Percentiles rank a stretch among this genome's conserved stretches.
phyloP scores from a whole-genome alignment of 2,888 invertebrate genomes.

The Crocallis elinguaria region DNA sequence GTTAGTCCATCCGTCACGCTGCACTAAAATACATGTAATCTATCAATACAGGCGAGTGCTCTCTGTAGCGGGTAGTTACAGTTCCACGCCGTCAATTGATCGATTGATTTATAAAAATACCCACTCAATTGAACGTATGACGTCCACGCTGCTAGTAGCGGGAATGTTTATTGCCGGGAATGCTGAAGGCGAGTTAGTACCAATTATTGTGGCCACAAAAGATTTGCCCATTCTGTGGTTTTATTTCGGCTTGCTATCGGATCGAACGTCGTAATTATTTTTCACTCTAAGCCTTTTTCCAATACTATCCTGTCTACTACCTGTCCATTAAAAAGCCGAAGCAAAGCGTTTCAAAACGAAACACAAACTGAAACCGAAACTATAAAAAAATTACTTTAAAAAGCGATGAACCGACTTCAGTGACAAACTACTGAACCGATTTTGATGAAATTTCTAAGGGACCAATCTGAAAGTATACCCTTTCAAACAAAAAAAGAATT shows the following conservation, averaged over 20 bases:
- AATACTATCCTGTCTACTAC: not conserved
- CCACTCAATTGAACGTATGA: conserved; percentile 17
- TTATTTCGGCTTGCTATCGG: no score
- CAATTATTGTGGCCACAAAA: no score
- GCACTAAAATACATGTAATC: not conserved
- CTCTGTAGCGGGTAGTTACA: not conserved
- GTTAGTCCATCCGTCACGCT: not conserved
- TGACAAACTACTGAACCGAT: no score
- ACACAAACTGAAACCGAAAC: not conserved
- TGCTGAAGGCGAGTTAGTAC: not conserved
- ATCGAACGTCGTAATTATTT: no score
- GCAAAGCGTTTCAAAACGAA: not conserved
- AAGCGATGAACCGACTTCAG: no score
- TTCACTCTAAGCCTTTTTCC: no score
- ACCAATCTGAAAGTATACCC: no score
- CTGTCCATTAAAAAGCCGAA: no score
- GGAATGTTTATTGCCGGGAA: conserved; percentile 7
- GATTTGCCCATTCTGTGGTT: no score
- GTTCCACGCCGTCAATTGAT: conserved; percentile 12
- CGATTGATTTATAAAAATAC: conserved; percentile 19
- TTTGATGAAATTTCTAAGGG: no score
- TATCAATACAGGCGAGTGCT: not conserved
- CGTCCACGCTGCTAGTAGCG: not conserved
- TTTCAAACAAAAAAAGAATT: no score
- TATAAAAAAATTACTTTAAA: no score